Evolutionary conservation across 2,888 invertebrate genomes (phyloP).

Genomic region (Heteromurus nitidus): DNA sequence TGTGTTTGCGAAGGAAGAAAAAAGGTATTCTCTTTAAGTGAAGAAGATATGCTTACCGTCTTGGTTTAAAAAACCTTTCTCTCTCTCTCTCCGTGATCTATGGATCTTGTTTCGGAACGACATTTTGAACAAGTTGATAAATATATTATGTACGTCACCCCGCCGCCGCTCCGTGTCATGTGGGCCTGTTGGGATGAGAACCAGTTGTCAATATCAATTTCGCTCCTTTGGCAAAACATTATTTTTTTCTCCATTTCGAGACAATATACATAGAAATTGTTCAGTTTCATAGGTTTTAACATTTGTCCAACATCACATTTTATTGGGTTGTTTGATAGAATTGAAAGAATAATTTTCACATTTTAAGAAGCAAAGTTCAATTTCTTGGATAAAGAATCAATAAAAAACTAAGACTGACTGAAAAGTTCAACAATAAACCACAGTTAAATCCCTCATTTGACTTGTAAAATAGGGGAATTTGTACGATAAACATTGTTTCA

Average conservation of each 20-base stretch:
- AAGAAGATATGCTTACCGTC: conserved; percentile 1
- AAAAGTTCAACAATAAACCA: no score
- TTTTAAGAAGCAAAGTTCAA: no score
- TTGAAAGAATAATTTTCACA: no score
- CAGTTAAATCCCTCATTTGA: no score
- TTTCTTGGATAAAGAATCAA: no score
- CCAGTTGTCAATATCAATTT: conserved; percentile 46
- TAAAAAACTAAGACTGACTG: no score
- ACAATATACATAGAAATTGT: no score
- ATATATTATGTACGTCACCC: conserved; percentile 49
- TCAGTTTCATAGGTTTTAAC: no score
- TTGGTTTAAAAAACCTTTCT: conserved; percentile 9
- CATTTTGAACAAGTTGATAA: conserved; percentile 37
- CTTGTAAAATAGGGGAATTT: conserved; percentile 1
- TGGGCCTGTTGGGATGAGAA: conserved; percentile 21
- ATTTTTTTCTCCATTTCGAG: no score
- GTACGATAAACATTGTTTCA: neutral
- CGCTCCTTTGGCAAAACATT: no score
- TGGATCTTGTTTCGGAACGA: conserved; percentile 35
- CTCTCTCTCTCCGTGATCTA: conserved; percentile 51
- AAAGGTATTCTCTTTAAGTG: neutral
- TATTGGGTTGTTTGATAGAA: no score
- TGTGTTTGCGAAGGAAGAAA: neutral
- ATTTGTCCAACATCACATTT: no score
- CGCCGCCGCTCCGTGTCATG: neutral